Base-by-base conservation (phyloP, 1,140 invertebrate genomes). In the Solen grandis region DNA sequence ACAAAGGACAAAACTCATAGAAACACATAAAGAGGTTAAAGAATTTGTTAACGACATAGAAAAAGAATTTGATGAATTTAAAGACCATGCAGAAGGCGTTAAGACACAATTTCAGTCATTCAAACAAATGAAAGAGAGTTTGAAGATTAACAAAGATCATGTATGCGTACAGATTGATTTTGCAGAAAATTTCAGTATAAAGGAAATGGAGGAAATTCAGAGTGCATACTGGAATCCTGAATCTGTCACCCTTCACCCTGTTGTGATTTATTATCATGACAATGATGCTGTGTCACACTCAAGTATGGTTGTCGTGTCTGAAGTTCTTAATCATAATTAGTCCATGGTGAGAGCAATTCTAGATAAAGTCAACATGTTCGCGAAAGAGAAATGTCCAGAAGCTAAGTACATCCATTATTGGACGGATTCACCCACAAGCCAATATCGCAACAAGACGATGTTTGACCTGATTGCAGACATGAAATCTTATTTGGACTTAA, bases 161-260 rank as follows among this genome's bases (percentile, higher is more conserved):
- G 52, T 75, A 0, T 76, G 62, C 1, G n/a, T 83, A 22, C 77
- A 81, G 33, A 81, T 81, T 68, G 77, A 81, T 27, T 81, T 84
- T 50, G 70, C 70, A n/a, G 82, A 84, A 63, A 84, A 81, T 65
- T 84, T 77, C 41, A 54, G 0, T 27, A 70, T 36, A 22, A 84
- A 62, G 36, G 33, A 25, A 27, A 68, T 68, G 41, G 57, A 81
- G 22, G 79, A 82, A 50, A 75, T 84, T 35, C 73, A 84, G 54
- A 77, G 65, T 50, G 80, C 80, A 22, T 74, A 84, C 57, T 84
- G 62, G 62, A 78, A 70, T 68, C 79, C 41, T 33, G 57, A 68
- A 52, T 19, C 16, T 4, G 69, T 82, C 25, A 82, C 83, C 4
- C 46, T 78, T 5, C 74, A 79, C 55, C 69, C 79, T 31, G 57